phyloP scores from a whole-genome alignment of 2,888 invertebrate species.

The Stenotaenia linearis region DNA sequence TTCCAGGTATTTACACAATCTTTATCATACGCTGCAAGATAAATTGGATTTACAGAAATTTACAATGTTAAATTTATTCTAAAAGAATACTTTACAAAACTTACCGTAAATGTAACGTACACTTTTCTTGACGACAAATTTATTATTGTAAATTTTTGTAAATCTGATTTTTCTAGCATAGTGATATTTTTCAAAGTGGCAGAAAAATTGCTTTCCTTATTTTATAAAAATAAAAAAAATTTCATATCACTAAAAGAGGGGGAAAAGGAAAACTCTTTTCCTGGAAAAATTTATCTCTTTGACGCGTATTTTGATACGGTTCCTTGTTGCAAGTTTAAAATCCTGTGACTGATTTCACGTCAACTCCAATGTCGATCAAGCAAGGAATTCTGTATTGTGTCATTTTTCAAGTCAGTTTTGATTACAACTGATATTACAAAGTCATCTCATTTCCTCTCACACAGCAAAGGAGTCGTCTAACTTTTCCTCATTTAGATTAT shows the following conservation, averaged over 20 bases:
- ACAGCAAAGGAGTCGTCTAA: not conserved
- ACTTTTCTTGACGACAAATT: too few relatives aligned
- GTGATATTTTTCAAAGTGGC: not conserved
- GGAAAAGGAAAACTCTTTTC: not conserved
- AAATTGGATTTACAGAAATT: too few relatives aligned
- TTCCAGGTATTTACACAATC: not conserved
- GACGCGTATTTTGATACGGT: constrained; percentile 20
- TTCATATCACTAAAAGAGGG: not conserved
- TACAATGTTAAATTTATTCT: too few relatives aligned
- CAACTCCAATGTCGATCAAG: constrained; percentile 18
- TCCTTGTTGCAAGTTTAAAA: constrained; percentile 12
- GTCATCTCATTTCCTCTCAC: not conserved
- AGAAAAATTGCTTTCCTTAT: not conserved
- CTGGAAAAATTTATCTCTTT: constrained; percentile 4
- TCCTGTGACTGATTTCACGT: constrained; percentile 13
- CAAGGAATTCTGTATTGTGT: constrained; percentile 2
- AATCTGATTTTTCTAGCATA: too few relatives aligned
- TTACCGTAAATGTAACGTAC: too few relatives aligned
- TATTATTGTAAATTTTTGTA: too few relatives aligned
- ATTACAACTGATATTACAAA: constrained; percentile 7
- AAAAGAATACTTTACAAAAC: too few relatives aligned
- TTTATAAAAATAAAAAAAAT: not conserved
- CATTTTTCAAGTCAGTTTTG: constrained; percentile 23
- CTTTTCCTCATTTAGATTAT: not conserved
- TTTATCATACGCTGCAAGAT: too few relatives aligned